Conservation (phyloP, 2,797 vertebrate species). For the Cyprinodon diabolis region DNA sequence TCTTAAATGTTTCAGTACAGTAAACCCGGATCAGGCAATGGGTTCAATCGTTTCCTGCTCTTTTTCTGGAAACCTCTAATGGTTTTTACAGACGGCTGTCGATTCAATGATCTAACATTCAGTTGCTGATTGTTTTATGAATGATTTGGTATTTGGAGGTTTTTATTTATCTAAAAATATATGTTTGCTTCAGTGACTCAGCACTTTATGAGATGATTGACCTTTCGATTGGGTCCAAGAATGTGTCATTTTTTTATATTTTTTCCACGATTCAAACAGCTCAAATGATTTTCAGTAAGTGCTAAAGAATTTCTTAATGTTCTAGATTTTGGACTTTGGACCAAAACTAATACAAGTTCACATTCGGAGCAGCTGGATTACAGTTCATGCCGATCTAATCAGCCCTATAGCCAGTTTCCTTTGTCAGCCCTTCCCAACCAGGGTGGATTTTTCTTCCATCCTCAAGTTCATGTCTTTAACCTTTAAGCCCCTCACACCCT, state of each 20-base stretch:
- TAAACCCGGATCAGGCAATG: neutral
- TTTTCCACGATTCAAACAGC: neutral
- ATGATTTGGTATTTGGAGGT: neutral
- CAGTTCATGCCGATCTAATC: slow-evolving; percentile 19
- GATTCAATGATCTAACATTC: neutral
- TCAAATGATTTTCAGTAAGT: neutral
- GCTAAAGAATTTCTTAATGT: neutral
- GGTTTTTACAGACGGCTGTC: neutral
- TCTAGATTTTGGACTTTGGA: neutral
- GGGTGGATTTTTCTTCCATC: slow-evolving; percentile 43
- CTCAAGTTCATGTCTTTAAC: slow-evolving; percentile 34
- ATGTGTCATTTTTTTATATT: too few species aligned
- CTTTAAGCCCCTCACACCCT: slow-evolving; percentile 43
- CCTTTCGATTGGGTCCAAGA: neutral
- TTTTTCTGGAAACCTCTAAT: neutral
- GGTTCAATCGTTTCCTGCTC: neutral
- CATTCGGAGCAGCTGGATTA: neutral
- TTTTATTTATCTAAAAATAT: neutral
- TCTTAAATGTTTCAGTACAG: neutral
- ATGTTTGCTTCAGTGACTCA: neutral
- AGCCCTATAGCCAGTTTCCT: slow-evolving; percentile 34
- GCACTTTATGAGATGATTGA: neutral
- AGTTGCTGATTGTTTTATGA: neutral
- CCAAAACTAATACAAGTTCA: slow-evolving; percentile 2
- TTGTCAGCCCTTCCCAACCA: slow-evolving; percentile 27